These are phyloP conservation scores for Ceratotherium simum DNA, from an alignment of 2,113 vertebrate species.

Conservation along the genomic window DNA sequence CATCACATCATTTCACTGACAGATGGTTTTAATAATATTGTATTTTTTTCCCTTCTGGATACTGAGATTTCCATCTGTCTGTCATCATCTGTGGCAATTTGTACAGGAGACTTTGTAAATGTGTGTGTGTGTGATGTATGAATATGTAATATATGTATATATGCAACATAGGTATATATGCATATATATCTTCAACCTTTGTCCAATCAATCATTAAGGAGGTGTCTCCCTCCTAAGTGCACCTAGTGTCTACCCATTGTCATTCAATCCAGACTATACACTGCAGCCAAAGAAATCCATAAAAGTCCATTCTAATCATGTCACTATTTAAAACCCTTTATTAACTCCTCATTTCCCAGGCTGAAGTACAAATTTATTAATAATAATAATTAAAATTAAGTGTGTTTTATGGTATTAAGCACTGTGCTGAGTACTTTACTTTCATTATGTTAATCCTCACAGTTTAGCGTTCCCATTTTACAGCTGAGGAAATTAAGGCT, in stretches of 20 bases:
- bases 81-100: neutral
- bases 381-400: neutral
- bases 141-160: neutral
- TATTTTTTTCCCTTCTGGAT: neutral
- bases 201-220: neutral
- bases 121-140: neutral
- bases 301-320: neutral
- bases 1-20: constrained; percentile 4
- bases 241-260: neutral
- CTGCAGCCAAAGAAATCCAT: neutral
- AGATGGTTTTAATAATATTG: constrained; percentile 4
- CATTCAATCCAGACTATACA: neutral
- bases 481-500: neutral
- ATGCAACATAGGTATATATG: neutral
- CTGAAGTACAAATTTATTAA: constrained; percentile 23
- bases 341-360: neutral
- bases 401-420: constrained; percentile 5
- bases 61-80: constrained; percentile 18
- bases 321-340: neutral
- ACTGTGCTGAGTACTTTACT: neutral
- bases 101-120: neutral
- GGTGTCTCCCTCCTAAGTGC: neutral
- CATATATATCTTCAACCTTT: neutral
- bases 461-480: neutral
- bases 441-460: neutral